Conservation (phyloP, 2,113 vertebrate species). For the Gambusia holbrooki region DNA sequence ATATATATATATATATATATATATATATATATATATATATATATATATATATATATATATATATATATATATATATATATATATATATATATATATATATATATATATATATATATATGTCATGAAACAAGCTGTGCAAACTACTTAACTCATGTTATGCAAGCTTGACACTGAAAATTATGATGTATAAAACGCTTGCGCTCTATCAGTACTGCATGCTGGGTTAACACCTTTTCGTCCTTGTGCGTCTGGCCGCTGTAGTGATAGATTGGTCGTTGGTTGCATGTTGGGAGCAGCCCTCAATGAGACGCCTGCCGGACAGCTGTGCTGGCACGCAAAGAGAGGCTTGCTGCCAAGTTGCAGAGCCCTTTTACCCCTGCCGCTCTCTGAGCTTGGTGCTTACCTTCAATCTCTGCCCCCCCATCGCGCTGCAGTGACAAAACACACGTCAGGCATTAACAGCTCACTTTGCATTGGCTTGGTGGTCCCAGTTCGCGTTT, state of each 20-base stretch:
- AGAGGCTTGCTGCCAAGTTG: constrained; percentile 65
- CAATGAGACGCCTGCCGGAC: constrained; percentile 73
- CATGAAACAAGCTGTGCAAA: constrained; percentile 19
- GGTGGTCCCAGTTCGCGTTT: constrained; percentile 33
- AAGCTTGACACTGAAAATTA: constrained; percentile 33
- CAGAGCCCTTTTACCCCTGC: constrained; percentile 59
- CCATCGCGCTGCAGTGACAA: constrained; percentile 64
- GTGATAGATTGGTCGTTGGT: constrained; percentile 64
- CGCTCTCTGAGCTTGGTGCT: constrained; percentile 65
- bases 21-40: too few species aligned
- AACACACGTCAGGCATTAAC: constrained; percentile 71
- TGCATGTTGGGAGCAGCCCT: constrained; percentile 50
- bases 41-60: too few species aligned
- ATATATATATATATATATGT: not conserved
- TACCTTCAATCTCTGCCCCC: constrained; percentile 53
- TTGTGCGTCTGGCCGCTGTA: constrained; percentile 58
- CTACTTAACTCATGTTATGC: constrained; percentile 42
- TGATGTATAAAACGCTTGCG: constrained; percentile 51
- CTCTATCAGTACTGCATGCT: constrained; percentile 36
- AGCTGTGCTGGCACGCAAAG: constrained; percentile 74
- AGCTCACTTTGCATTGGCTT: constrained; percentile 63
- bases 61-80: too few species aligned
- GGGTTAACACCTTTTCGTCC: constrained; percentile 70
- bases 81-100: not conserved
- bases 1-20: too few species aligned